phyloP scores from a whole-genome alignment of 1,140 invertebrate genomes.

The Eurytemora carolleeae region DNA sequence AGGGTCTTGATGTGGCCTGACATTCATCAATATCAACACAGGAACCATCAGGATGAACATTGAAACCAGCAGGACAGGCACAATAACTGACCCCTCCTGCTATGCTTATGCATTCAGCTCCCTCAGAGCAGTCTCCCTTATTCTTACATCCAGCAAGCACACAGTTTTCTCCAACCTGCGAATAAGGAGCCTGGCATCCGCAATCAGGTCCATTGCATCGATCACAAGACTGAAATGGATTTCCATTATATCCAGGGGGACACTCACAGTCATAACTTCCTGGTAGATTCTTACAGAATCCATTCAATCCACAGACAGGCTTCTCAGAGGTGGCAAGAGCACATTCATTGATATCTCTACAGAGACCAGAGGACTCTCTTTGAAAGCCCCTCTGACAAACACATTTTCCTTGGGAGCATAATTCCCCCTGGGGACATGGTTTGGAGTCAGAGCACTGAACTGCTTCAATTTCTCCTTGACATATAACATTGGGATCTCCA shows the following conservation, averaged over 20 bases:
- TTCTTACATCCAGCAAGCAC: conserved; percentile 59
- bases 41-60: conserved; percentile 54
- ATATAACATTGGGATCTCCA: conserved; percentile 49
- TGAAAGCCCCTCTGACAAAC: conserved; percentile 64
- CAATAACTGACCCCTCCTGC: conserved; percentile 75
- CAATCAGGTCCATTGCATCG: conserved; percentile 46
- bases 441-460: conserved; percentile 44
- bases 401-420: conserved; percentile 60
- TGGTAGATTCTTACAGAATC: conserved; percentile 72
- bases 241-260: conserved; percentile 61
- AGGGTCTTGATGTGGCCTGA: conserved; percentile 39
- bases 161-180: conserved; percentile 50
- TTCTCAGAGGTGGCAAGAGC: conserved; percentile 40
- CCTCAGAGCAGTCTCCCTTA: conserved; percentile 47
- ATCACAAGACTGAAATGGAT: conserved; percentile 61
- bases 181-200: conserved; percentile 64
- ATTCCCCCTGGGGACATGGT: conserved; percentile 59
- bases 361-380: conserved; percentile 45
- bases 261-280: conserved; percentile 86
- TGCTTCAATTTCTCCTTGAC: conserved; percentile 36
- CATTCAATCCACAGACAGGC: conserved; percentile 58
- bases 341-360: conserved; percentile 74
- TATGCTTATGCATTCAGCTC: conserved; percentile 66
- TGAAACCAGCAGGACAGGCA: conserved; percentile 59
- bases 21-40: conserved; percentile 68